These are phyloP conservation scores for Eupelmus urozonus DNA, from an alignment of 2,888 invertebrate genomes.

Conservation along the genomic window DNA sequence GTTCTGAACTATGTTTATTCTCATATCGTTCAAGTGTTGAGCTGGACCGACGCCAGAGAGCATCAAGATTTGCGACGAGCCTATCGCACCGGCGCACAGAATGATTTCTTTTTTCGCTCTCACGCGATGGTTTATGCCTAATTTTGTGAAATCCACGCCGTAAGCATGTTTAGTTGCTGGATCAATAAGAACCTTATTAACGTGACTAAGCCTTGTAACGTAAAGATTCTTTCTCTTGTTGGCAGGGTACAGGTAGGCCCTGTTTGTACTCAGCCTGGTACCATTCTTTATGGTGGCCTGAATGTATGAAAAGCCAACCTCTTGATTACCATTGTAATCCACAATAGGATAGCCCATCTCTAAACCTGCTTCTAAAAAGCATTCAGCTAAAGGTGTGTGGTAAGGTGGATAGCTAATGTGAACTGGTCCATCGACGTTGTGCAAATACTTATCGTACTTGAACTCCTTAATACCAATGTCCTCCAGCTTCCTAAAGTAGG, in stretches of 20 bases:
- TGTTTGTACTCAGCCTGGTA: constrained; percentile 80
- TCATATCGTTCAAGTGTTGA: constrained; percentile 80
- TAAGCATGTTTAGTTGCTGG: constrained; percentile 81
- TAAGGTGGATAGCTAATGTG: constrained; percentile 80
- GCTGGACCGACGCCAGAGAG: constrained; percentile 86
- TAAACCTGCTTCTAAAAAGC: constrained; percentile 82
- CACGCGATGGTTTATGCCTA: constrained; percentile 77
- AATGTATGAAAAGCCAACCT: constrained; percentile 83
- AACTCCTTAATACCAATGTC: constrained; percentile 76
- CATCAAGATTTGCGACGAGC: constrained; percentile 88
- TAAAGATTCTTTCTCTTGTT: constrained; percentile 83
- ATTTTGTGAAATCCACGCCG: constrained; percentile 83
- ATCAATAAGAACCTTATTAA: constrained; percentile 84
- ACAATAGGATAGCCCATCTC: constrained; percentile 82
- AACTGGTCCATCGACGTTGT: constrained; percentile 80
- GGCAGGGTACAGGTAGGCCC: constrained; percentile 80
- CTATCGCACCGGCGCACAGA: constrained; percentile 87
- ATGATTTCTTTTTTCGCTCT: constrained; percentile 85
- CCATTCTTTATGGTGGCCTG: constrained; percentile 82
- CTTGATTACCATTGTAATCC: constrained; percentile 84
- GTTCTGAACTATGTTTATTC: constrained; percentile 80
- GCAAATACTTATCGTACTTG: constrained; percentile 77
- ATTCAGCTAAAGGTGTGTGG: constrained; percentile 80
- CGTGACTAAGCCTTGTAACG: constrained; percentile 81
- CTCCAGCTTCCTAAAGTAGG: constrained; percentile 79